phyloP scores from a whole-genome alignment of 2,888 invertebrate genomes.

The Hypercompe scribonia region DNA sequence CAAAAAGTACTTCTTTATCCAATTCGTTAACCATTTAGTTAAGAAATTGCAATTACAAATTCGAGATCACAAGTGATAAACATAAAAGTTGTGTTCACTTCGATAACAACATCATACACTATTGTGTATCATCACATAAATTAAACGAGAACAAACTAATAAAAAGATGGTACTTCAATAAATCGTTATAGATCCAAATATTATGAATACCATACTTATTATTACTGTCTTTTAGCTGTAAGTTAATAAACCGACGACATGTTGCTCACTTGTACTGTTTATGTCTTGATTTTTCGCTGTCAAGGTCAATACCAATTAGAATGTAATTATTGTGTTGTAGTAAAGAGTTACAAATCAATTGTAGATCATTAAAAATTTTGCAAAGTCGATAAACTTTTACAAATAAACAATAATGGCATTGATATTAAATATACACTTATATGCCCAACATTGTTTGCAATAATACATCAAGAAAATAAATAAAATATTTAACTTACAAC shows the following conservation, averaged over 20 bases:
- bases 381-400: neutral
- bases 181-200: too few species aligned
- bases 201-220: neutral
- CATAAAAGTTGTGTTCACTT: too few species aligned
- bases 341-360: neutral
- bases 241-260: neutral
- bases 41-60: too few species aligned
- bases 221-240: neutral
- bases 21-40: too few species aligned
- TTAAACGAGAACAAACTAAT: too few species aligned
- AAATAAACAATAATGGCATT: conserved; percentile 7
- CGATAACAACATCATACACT: too few species aligned
- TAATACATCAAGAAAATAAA: neutral
- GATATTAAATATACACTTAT: neutral
- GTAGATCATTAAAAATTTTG: neutral
- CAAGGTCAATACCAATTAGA: neutral
- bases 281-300: neutral
- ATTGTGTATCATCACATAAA: too few species aligned
- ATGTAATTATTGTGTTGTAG: neutral
- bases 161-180: too few species aligned
- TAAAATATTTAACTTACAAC: conserved; percentile 70
- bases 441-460: too few species aligned
- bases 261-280: too few species aligned
- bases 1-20: too few species aligned
- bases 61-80: too few species aligned